Base-by-base conservation (phyloP, 2,888 invertebrate species). In the Metacarcinus magister region DNA sequence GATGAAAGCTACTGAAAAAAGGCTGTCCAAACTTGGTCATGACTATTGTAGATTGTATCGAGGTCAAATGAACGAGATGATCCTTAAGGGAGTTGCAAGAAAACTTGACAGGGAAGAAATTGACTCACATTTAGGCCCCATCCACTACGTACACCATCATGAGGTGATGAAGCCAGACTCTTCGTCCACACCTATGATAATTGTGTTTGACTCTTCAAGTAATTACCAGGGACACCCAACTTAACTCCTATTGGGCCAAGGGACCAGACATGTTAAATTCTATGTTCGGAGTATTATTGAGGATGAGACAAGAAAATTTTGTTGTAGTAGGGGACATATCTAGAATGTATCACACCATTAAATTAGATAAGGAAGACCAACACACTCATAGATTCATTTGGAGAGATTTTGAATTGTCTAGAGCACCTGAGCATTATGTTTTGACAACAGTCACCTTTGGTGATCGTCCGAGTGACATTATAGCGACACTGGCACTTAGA, bases 311-410 rank as follows among this genome's bases (percentile, higher is more conserved):
- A 48, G 89, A 94, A 44, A 46, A 94, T 13, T 87, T 94, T 28
- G 48, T 48, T 48, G 89, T 94, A n/a, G n/a, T 94, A 23, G 89
- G 89, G 8, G 89, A 94, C 54, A 94, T 94, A 94, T 94, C 89
- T 13, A 46, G 89, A 54, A 89, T 94, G 94, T 94, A 94, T 89
- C 87, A 94, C 28, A 87, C 94, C n/a, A 94, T 94, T 94, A 94
- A 28, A 44, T 54, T 94, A 82, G 44, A 94, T 82, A 43, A 94
- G 46, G 39, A 94, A n/a, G 94, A 94, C 32, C 94, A 94, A 44
- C 94, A 94, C 28, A 82, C 82, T 28, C 94, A 94, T 46, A 82
- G 94, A 1, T 82, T 94, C 60, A 82, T 94, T n/a, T 94, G 94
- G 82, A 94, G 94, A 94, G 28, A 94, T 44, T 46, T 87, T 82